A percentile compares a stretch with the other conserved stretches of the same genome.
Evolutionary conservation across 2,888 invertebrate species (phyloP).

Genomic region (Mythimna albipuncta): DNA sequence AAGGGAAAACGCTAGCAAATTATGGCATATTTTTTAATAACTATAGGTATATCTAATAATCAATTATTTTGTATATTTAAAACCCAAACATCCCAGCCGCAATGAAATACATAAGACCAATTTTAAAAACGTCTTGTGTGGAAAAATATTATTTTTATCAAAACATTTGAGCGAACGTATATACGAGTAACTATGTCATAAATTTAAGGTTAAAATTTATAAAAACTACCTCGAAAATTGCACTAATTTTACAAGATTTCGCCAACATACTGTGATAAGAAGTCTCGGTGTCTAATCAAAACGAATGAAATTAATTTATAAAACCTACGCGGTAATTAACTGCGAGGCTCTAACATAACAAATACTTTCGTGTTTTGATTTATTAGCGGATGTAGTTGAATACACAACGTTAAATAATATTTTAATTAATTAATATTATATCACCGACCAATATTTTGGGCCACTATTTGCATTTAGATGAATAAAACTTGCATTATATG

Average conservation of each 20-base stretch:
- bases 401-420: background rate
- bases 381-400: conserved; percentile 9
- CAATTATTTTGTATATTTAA: background rate
- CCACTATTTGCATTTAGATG: conserved; percentile 43
- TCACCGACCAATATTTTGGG: conserved; percentile 40
- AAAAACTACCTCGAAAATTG: conserved; percentile 14
- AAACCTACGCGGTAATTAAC: background rate
- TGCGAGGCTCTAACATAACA: background rate
- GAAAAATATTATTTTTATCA: conserved; percentile 18
- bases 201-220: background rate
- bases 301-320: background rate
- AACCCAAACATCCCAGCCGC: background rate
- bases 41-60: too few species aligned
- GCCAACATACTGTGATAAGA: background rate
- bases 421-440: conserved; percentile 22
- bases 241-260: background rate
- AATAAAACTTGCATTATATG: conserved; percentile 30
- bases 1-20: background rate
- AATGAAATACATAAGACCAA: conserved; percentile 14
- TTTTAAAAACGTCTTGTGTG: conserved; percentile 8
- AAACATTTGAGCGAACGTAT: conserved; percentile 1
- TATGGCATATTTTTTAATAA: too few species aligned
- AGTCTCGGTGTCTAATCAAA: background rate
- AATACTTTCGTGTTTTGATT: conserved; percentile 5
- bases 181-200: background rate